Evolutionary conservation across 2,113 vertebrate species (phyloP), one percentile per base, ranked within the genome.

Genomic region (Corythornis vintsioides): DNA sequence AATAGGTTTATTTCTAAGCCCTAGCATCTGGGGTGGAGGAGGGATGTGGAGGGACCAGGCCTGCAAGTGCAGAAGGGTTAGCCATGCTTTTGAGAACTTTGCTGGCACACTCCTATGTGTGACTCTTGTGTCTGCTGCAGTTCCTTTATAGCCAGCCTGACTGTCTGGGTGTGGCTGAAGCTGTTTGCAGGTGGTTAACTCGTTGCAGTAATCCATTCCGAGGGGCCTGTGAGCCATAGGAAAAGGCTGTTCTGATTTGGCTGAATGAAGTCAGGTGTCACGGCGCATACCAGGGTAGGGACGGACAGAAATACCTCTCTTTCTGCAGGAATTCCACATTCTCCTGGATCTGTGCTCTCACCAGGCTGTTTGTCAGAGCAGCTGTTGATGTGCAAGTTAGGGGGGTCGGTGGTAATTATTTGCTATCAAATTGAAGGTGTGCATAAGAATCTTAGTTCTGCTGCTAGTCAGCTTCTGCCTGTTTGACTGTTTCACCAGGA

Each of bases 401-500:
- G 67, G 21, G 21, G 22, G 29, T 55, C 64, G 20, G 10, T 72
- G 35, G 21, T 35, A 67, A 11, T 33, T 63, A 35, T 14, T 83
- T 86, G 28, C 26, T 52, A 40, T 10, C 69, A 70, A 17, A 21
- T 6, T 55, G 72, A 77, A 52, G 50, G 33, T 65, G 9, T 13
- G 20, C 12, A 6, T 21, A 22, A 50, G 31, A 42, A 17, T 72
- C 31, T 57, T 70, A 18, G n/a, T 77, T 71, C 22, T 60, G 57
- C 25, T 93, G 19, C 55, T 80, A 56, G 42, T 91, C n/a, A 60
- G 14, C 7, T 73, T 64, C 35, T 76, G 20, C 67, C 43, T 42
- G 12, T 66, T 38, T 87, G 40, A 57, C 63, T 95, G 16, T 95
- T 93, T 72, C 61, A 55, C 84, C 94, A 99, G 99, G 97, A 98